Conservation (phyloP, 1,140 invertebrate species). For the Ridgeia piscesae region DNA sequence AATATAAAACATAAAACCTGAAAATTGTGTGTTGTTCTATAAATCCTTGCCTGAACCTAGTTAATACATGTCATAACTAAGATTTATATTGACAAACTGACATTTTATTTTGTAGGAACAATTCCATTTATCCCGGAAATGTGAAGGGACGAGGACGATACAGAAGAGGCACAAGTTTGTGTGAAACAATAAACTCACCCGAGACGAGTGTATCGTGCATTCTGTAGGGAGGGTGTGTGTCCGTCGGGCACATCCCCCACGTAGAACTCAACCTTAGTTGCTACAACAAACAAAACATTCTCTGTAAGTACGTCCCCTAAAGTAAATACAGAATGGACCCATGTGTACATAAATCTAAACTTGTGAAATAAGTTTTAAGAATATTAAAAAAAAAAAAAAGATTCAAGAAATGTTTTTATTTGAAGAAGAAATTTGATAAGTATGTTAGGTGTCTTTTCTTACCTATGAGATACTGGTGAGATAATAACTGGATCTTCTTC, state of each 20-base stretch:
- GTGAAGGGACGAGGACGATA: not conserved
- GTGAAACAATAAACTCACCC: conserved; percentile 46
- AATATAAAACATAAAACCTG: no score
- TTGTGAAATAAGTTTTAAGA: no score
- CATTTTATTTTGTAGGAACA: not conserved
- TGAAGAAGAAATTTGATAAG: not conserved
- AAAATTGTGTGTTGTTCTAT: no score
- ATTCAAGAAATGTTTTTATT: not conserved
- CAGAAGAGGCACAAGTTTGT: not conserved
- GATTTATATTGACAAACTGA: no score
- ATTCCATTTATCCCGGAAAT: not conserved
- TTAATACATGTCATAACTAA: no score
- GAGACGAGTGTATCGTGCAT: conserved; percentile 58
- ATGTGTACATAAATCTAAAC: not conserved
- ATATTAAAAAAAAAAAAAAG: not conserved
- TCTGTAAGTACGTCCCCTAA: not conserved
- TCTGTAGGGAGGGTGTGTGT: conserved; percentile 43
- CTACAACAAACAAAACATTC: conserved; percentile 40
- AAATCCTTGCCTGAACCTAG: no score
- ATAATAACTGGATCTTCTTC: conserved; percentile 84
- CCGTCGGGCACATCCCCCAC: conserved; percentile 58
- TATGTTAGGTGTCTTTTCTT: conserved; percentile 54
- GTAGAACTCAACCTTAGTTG: conserved; percentile 59
- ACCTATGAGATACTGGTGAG: conserved; percentile 91
- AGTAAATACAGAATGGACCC: not conserved